These are phyloP conservation scores for Burhinus bistriatus DNA, from an alignment of 2,113 vertebrate species.

Conservation along the genomic window DNA sequence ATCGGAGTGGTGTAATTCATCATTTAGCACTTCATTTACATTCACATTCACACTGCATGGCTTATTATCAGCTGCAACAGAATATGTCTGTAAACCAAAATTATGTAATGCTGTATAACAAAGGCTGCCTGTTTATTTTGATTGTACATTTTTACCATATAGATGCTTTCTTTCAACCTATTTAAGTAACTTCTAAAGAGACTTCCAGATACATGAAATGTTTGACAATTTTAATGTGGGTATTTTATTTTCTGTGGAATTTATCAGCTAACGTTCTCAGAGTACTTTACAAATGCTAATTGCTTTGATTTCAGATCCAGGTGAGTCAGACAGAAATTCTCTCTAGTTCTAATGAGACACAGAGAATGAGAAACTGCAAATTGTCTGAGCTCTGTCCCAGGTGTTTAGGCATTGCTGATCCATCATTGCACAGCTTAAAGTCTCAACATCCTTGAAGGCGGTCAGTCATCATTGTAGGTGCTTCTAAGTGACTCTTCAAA, in stretches of 20 bases:
- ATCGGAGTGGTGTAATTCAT: slow-evolving; percentile 24
- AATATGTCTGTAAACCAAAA: slow-evolving; percentile 32
- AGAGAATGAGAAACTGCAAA: not conserved
- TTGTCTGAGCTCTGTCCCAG: not conserved
- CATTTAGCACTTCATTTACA: slow-evolving; percentile 63
- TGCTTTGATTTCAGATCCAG: not conserved
- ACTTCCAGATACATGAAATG: not conserved
- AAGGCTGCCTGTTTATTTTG: slow-evolving; percentile 24
- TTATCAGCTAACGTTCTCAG: not conserved
- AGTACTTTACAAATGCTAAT: not conserved
- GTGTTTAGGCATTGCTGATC: not conserved
- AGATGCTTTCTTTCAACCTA: not conserved
- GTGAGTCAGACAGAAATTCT: not conserved
- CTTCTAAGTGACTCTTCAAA: not conserved
- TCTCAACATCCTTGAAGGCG: not conserved
- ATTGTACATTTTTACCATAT: not conserved
- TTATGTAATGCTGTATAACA: slow-evolving; percentile 36
- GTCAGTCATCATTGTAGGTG: not conserved
- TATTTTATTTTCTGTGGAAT: not conserved
- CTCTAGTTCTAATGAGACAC: not conserved
- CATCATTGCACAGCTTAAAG: not conserved
- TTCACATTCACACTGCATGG: slow-evolving; percentile 21
- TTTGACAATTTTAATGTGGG: not conserved
- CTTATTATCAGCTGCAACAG: slow-evolving; percentile 48
- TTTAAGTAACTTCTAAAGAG: not conserved